Base-by-base conservation (phyloP, 2,113 vertebrate species). In the Eptatretus burgeri region DNA sequence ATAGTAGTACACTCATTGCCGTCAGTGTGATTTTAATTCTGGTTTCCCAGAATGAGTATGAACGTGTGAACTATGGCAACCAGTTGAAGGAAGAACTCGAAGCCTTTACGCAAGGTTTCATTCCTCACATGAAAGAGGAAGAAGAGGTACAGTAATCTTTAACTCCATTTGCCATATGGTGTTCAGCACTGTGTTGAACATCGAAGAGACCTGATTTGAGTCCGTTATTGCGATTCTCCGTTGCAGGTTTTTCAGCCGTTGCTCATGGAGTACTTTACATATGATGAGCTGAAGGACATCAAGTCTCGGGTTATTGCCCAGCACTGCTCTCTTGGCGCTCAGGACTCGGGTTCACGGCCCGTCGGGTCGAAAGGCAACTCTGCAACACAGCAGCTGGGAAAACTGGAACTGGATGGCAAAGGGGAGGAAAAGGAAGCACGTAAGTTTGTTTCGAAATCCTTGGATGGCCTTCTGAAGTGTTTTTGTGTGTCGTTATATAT, bases 71-170 rank as follows among this genome's bases (percentile, higher is more conserved):
- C 75, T 98, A 95, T 72, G 87, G 83, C 12, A 84, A 77, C 70
- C 91, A 98, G 71, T 78, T 98, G 69, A 98, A 93, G 72, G 89
- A 95, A 75, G 77, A 80, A 62, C 70, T 98, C 52, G 91, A 98
- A 68, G 89, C 83, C 56, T 98, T 98, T 70, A 98, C 91, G 17
- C 84, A 84, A 70, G 91, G 95, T 76, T 98, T 98, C 71, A 80
- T 95, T 74, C 91, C 91, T 69, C 91, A 95, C 70, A 98, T 98
- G 91, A 95, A 91, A 74, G 91, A 98, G 69, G 91, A 98, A 64
- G 91, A 98, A 66, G 91, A 98, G 86, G 91, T 94, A 71, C 64
- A 51, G 41, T 13, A 50, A 14, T 11, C 11, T 14, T 41, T 41
- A 41, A 41, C 27, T 41, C n/a, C n/a, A 7, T 41, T 41, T 41